Percentiles rank a stretch among this genome's conserved stretches.
These are phyloP conservation scores for Microcebus lehilahytsara DNA, from an alignment of 2,113 vertebrate genomes.

Conservation along the genomic window DNA sequence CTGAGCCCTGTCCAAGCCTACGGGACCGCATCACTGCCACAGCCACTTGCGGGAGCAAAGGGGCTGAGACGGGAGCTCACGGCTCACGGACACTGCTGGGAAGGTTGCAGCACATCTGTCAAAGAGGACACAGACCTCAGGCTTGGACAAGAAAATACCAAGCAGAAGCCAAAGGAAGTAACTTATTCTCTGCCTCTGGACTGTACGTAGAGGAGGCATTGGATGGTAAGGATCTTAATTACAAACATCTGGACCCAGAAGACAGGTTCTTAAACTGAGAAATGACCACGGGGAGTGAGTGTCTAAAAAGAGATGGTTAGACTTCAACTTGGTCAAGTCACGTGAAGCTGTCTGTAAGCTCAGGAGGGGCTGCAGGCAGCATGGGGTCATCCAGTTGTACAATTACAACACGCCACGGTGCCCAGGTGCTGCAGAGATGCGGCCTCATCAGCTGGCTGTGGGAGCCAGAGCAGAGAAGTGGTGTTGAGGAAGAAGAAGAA, in stretches of 20 bases:
- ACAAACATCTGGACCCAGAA: neutral
- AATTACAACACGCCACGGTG: neutral
- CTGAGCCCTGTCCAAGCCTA: neutral
- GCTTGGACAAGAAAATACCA: neutral
- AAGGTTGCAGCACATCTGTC: fast-evolving
- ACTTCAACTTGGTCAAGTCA: neutral
- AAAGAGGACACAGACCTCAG: neutral
- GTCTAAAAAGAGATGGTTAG: neutral
- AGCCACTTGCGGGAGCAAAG: neutral
- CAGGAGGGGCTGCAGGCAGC: neutral
- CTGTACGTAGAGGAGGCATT: neutral
- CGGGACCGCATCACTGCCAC: neutral
- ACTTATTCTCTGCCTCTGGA: neutral
- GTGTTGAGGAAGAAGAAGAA: neutral
- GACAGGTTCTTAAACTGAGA: neutral
- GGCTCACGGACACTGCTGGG: neutral
- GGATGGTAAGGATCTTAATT: neutral
- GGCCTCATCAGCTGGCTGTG: neutral
- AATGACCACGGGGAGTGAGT: neutral
- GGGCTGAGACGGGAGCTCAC: too few relatives aligned
- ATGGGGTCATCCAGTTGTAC: neutral
- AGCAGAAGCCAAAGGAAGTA: neutral
- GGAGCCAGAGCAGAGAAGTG: neutral
- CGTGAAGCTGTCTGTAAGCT: neutral
- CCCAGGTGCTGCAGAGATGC: fast-evolving